Base-by-base conservation (phyloP, 2,113 vertebrate genomes). In the Siphamia tubifer region DNA sequence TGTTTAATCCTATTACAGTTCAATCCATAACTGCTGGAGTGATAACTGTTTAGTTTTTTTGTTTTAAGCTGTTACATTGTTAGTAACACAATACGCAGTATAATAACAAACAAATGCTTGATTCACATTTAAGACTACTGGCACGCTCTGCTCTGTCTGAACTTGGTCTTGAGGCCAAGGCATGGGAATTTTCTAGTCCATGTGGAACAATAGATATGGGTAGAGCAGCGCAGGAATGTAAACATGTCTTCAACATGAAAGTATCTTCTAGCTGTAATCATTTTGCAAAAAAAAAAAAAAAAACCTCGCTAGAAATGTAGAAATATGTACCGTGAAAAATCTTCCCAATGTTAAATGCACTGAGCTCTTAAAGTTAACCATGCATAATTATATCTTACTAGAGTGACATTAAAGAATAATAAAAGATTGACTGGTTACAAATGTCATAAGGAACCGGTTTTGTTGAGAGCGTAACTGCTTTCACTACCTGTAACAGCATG, bases 401-500 rank as follows among this genome's bases (percentile, higher is more conserved):
- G 17, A 6, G 16, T 20, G 2, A 48, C 38, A 51, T 55, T 30
- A 47, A 48, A 57, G 30, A 21, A 60, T 17, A 72, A 39, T 49
- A 44, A 63, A 31, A 28, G 68, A 19, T 19, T 24, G 20, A 17
- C 7, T 15, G 17, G 39, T 38, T 24, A 19, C 40, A 35, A 23
- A 25, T 71, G 74, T 64, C 57, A 44, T 38, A 57, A 75, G 58
- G 43, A 74, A 88, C 79, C 86, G 74, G 83, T 84, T 88, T 75
- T 70, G 63, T 74, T 54, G 56, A 43, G 71, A 15, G 61, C 61
- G 64, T 80, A 68, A 84, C 52, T 24, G 67, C 81, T 85, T 62
- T 65, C 38, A 7, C 17, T 85, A 84, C 94, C 81, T 95, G 95
- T 93, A 77, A 67, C 69, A 83, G 91, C 95, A 93, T 24, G 95